Evolutionary conservation across 2,113 vertebrate genomes (phyloP), one percentile per base, ranked within the genome.

Genomic region (Nerophis lumbriciformis): DNA sequence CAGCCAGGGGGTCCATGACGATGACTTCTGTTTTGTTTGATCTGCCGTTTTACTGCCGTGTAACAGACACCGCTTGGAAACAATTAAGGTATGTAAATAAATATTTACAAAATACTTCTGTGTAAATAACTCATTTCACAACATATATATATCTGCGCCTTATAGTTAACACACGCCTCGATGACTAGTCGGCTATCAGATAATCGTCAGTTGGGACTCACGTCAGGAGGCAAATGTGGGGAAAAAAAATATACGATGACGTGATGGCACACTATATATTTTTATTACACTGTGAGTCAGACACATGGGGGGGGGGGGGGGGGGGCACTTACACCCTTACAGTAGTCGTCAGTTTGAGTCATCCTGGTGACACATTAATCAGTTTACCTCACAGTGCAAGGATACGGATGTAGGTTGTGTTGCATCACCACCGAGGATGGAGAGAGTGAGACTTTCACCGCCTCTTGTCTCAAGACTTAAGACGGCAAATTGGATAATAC

Each of bases 261-360:
- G 37, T 48, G 38, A 36, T 28, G 36, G 12, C 37, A 9, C 13
- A 19, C 28, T 9, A n/a, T 73, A 12, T 49, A 48, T 48, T 28
- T 51, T 50, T 48, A 16, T 55, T 45, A 51, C 39, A 53, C 47
- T 49, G 7, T 36, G 35, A 48, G 44, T 21, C 8, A 66, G 53
- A 60, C 0, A 14, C 35, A 38, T 9, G 39, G n/a, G 37, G 8
- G n/a, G 15, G 5, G 8, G 54, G 13, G 12, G n/a, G n/a, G n/a
- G n/a, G 14, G 52, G 37, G 15, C 1, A 64, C 65, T 63, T 38
- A 48, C 21, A 69, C 48, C 35, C 53, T 48, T 69, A 73, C 67
- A 67, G 74, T 66, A 66, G 13, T 53, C 63, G 53, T 71, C 15
- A 4, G 10, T 63, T 72, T 85, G 77, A 83, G 61, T 83, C 79